Percentiles rank a stretch among this genome's conserved stretches.
phyloP scores from a whole-genome alignment of 2,113 vertebrate species.

The Phalacrocorax aristotelis region DNA sequence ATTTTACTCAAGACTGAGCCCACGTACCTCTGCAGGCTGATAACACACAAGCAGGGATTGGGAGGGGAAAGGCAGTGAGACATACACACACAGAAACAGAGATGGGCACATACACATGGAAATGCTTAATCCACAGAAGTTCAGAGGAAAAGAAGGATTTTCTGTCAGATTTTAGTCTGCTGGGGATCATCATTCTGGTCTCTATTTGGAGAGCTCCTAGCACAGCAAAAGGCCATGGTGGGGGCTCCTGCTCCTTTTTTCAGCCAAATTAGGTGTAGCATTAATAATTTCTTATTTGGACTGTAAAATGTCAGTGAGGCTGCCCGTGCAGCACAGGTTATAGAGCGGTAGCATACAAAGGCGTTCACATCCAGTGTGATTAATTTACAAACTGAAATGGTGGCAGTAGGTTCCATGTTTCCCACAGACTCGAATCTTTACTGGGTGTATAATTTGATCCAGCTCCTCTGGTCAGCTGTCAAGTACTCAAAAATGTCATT shows the following conservation, averaged over 20 bases:
- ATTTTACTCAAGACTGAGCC: background rate
- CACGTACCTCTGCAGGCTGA: background rate
- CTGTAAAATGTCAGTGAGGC: background rate
- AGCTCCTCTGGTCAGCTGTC: background rate
- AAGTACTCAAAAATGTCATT: background rate
- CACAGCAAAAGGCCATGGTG: background rate
- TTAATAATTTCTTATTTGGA: background rate
- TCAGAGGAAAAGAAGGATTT: background rate
- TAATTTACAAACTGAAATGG: background rate
- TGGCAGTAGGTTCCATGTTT: background rate
- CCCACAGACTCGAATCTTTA: background rate
- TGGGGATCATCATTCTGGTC: background rate
- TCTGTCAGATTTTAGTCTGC: background rate
- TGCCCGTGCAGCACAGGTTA: background rate
- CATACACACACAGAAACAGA: background rate
- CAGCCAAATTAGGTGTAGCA: background rate
- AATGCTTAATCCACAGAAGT: background rate
- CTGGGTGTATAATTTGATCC: background rate
- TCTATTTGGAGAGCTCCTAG: background rate
- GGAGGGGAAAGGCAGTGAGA: background rate
- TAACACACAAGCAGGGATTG: background rate
- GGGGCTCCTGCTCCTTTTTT: background rate
- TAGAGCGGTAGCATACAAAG: background rate
- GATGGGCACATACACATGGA: too few species aligned
- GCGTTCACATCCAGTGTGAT: background rate